phyloP scores from a whole-genome alignment of 2,888 invertebrate genomes.

The Xestia xanthographa region DNA sequence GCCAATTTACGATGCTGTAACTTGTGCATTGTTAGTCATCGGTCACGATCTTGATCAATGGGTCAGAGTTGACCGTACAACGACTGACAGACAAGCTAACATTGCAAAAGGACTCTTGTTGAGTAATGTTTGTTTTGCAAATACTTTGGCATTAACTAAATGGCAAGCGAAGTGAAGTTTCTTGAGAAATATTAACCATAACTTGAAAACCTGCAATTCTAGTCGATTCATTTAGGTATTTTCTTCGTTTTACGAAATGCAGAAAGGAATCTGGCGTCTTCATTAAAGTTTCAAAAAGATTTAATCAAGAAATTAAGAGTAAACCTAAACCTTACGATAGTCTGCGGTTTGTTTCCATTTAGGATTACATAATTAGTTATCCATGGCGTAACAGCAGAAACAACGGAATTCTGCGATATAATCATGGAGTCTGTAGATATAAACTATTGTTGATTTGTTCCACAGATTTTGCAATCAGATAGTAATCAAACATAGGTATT shows the following conservation, averaged over 20 bases:
- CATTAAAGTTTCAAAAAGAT: constrained; percentile 42
- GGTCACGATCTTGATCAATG: constrained; percentile 85
- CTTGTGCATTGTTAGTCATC: constrained; percentile 78
- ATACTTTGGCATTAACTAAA: constrained; percentile 51
- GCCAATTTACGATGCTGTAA: constrained; percentile 76
- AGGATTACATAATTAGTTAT: constrained; percentile 67
- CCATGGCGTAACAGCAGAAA: constrained; percentile 70
- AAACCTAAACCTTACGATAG: constrained; percentile 40
- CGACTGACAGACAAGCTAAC: constrained; percentile 69
- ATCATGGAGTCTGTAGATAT: constrained; percentile 68
- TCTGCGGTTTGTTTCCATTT: constrained; percentile 64
- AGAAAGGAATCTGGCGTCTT: constrained; percentile 31
- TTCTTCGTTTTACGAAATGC: constrained; percentile 33
- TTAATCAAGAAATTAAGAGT: constrained; percentile 51
- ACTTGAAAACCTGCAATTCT: constrained; percentile 48
- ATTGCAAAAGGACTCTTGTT: constrained; percentile 63
- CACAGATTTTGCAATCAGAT: constrained; percentile 64
- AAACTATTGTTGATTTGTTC: constrained; percentile 78
- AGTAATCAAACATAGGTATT: constrained; percentile 32
- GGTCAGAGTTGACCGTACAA: constrained; percentile 77
- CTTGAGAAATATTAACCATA: constrained; percentile 51
- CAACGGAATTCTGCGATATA: constrained; percentile 66
- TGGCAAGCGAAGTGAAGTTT: constrained; percentile 41
- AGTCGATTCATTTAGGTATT: constrained; percentile 25
- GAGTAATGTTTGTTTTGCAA: constrained; percentile 60